These are phyloP conservation scores for Drosophila imparisetae DNA, from an alignment of 2,888 invertebrate species.

Conservation along the genomic window DNA sequence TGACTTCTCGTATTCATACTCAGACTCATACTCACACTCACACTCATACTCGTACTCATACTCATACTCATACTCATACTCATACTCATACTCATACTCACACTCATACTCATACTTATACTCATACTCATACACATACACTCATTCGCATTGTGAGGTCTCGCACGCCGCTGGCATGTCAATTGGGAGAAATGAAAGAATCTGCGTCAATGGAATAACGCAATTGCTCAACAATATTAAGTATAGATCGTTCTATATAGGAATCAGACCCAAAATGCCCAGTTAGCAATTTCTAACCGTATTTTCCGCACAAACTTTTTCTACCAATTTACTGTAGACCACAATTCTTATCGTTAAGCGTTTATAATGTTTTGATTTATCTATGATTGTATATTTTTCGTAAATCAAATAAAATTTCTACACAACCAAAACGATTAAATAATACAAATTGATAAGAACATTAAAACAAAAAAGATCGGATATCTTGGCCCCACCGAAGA, in stretches of 20 bases:
- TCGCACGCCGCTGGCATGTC: constrained; percentile 38
- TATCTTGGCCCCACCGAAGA: not conserved
- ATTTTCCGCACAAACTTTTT: not conserved
- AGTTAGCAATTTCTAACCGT: not conserved
- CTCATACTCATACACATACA: not conserved
- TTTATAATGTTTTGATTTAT: constrained; percentile 28
- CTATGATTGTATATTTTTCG: not conserved
- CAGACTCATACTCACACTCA: not conserved
- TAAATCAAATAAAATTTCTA: not conserved
- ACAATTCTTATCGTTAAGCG: constrained; percentile 20
- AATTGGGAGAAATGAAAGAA: constrained; percentile 18
- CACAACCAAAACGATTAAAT: not conserved
- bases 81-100: not conserved
- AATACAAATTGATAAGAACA: constrained; percentile 7
- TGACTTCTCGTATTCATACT: not conserved
- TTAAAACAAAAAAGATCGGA: not conserved
- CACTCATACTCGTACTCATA: not conserved
- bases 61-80: not conserved
- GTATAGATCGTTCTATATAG: not conserved
- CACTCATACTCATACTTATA: not conserved
- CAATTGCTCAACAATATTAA: not conserved
- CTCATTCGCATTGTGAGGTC: not conserved
- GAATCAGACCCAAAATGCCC: not conserved
- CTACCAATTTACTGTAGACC: not conserved
- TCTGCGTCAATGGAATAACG: constrained; percentile 40